Evolutionary conservation across 2,797 vertebrate genomes (phyloP).

Genomic region (Lepilemur septentrionalis): DNA sequence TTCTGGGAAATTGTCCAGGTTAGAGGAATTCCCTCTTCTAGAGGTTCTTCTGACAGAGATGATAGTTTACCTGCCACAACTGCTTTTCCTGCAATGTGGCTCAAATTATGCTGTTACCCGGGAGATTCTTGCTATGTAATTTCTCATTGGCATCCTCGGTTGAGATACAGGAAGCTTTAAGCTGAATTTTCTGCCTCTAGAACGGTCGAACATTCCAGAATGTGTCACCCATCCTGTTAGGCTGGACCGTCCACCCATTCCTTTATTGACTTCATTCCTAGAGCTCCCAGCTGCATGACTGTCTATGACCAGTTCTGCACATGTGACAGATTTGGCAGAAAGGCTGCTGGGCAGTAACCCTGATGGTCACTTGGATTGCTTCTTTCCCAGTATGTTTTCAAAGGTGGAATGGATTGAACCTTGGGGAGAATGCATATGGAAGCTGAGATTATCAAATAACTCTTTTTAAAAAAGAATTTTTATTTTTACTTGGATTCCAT

Average conservation of each 20-base stretch:
- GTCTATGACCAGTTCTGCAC: not conserved
- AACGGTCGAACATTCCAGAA: not conserved
- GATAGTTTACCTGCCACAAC: not conserved
- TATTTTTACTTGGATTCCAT: not conserved
- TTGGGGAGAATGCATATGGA: not conserved
- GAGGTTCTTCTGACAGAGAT: not conserved
- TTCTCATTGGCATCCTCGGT: not conserved
- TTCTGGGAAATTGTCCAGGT: not conserved
- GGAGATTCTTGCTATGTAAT: not conserved
- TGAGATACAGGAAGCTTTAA: not conserved
- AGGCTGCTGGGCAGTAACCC: not conserved
- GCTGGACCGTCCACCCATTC: not conserved
- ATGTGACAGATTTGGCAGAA: not conserved
- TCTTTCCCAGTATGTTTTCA: not conserved
- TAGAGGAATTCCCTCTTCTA: not conserved
- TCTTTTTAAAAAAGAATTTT: not conserved
- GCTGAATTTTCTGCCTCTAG: not conserved
- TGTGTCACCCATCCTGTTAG: not conserved
- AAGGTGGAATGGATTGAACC: not conserved
- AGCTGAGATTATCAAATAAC: not conserved
- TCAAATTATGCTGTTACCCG: not conserved
- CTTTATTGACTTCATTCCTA: not conserved
- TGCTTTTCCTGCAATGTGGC: not conserved
- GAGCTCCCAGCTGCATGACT: not conserved
- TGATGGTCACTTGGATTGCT: not conserved